A percentile compares a stretch with the other conserved stretches of the same genome.
phyloP scores from a whole-genome alignment of 2,888 invertebrate genomes.

The Iselma pallidipennis region DNA sequence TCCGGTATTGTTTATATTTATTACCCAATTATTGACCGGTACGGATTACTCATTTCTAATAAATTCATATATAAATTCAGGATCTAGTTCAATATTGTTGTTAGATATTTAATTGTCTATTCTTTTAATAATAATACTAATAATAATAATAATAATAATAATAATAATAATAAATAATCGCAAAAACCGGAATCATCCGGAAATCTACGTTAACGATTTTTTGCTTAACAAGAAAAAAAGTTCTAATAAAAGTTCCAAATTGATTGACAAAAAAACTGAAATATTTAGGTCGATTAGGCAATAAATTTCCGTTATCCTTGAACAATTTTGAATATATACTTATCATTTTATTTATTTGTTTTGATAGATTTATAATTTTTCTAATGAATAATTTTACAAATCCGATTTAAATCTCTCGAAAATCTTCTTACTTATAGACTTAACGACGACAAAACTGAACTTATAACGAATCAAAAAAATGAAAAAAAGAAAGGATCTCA shows the following conservation, averaged over 20 bases:
- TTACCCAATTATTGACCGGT: slow-evolving; percentile 1
- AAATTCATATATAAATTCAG: background rate
- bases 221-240: no score
- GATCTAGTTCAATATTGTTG: background rate
- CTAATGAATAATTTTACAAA: background rate
- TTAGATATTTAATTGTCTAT: background rate
- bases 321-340: background rate
- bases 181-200: background rate
- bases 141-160: no score
- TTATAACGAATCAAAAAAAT: no score
- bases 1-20: background rate
- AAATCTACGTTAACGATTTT: no score
- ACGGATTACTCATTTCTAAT: background rate
- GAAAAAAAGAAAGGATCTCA: no score
- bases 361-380: background rate
- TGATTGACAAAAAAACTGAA: background rate
- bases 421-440: background rate
- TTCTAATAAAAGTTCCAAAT: no score
- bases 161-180: background rate
- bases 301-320: background rate
- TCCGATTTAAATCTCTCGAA: background rate
- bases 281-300: background rate
- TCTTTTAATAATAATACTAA: background rate
- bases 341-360: background rate
- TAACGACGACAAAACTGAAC: background rate